phyloP scores from a whole-genome alignment of 2,888 invertebrate species.

The Strigamia crassipes region DNA sequence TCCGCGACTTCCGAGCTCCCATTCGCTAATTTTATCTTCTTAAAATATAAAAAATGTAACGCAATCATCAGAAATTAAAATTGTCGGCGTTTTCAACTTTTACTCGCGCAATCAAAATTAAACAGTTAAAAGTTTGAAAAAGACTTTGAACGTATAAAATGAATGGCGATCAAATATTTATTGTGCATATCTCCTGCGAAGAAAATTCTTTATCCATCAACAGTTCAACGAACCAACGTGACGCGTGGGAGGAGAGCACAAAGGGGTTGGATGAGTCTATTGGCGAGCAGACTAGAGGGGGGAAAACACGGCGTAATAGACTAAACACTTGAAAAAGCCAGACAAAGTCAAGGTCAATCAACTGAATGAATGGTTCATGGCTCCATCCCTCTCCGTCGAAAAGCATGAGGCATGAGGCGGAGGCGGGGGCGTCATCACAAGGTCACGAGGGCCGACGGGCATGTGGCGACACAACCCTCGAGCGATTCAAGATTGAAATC shows the following conservation, averaged over 20 bases:
- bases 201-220: constrained; percentile 22
- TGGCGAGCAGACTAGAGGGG: background rate
- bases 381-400: background rate
- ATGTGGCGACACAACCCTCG: constrained; percentile 4
- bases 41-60: background rate
- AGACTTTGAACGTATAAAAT: background rate
- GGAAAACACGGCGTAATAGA: background rate
- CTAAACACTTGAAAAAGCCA: constrained; percentile 22
- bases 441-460: constrained; percentile 8
- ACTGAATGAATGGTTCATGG: constrained; percentile 32
- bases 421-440: constrained; percentile 38
- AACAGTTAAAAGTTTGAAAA: background rate
- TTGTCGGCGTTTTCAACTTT: too few species aligned
- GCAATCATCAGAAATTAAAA: background rate
- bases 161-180: background rate
- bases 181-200: constrained; percentile 15
- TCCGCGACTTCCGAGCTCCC: too few species aligned
- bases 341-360: constrained; percentile 32
- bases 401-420: too few species aligned
- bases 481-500: background rate
- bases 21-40: background rate
- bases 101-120: too few species aligned
- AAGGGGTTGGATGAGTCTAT: constrained; percentile 27
- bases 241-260: constrained; percentile 38
- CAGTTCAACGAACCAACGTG: constrained; percentile 25